Base-by-base conservation (phyloP, 64 coral and sea anemone species). In the Stylophora pistillata region DNA sequence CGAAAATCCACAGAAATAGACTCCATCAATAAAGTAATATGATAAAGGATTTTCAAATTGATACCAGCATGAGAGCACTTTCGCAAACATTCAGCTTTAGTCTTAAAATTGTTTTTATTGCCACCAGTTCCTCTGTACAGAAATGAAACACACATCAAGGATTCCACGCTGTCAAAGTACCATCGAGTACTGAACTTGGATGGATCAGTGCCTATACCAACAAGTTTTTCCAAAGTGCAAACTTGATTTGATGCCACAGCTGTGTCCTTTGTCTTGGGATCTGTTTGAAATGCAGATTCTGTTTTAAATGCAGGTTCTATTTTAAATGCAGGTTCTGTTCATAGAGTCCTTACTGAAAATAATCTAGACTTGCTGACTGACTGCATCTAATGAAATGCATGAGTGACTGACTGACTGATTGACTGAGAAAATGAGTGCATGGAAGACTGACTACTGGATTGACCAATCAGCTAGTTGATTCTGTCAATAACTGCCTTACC, bases 41-140 rank as follows among this genome's bases (percentile, higher is more conserved):
- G 3, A 47, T 47, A 47, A 47, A 47, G 7, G 37, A 7, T 47
- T 47, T 41, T 47, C n/a, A n/a, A n/a, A n/a, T n/a, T 47, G 37
- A 4, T 77, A 94, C 95, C 91, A 73, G 91, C 87, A 79, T 94
- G 95, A 2, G 70, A 81, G 79, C 97, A 99, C 47, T 87, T 73
- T 81, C 56, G 89, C 5, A 73, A 64, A 55, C 97, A 99, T 15
- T 62, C n/a, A 21, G 87, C 72, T 70, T 90, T 79, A 16, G 29
- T 93, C 14, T 70, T 68, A 72, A 99, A 99, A 14, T 93, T 99
- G 78, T 99, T 99, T 52, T 66, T 37, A 56, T 99, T 99, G 30
- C 93, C 93, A 64, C 87, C 89, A 61, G 30, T 72, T 2, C 97
- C 93, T 26, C 88, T 90, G 65, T 85, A 99, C 7, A 76, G 77